Evolutionary conservation across 2,888 invertebrate species (phyloP).

Genomic region (Sabatieria punctata): DNA sequence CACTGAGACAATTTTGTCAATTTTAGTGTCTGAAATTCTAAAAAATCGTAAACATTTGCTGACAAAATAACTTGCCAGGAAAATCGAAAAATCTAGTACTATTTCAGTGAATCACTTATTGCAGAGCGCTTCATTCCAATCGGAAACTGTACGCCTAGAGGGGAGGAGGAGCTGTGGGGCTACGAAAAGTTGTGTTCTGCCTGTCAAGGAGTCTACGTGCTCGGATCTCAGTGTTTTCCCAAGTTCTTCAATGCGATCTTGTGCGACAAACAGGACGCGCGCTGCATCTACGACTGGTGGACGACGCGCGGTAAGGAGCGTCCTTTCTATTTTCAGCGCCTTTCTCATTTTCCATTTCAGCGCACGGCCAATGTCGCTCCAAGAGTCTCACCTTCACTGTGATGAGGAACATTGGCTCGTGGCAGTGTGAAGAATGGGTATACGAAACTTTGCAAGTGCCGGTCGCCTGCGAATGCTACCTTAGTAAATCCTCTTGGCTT

Average conservation of each 20-base stretch:
- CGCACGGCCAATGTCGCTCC: constrained; percentile 20
- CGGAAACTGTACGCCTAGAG: constrained; percentile 19
- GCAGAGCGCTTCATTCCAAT: constrained; percentile 19
- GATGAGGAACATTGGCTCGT: constrained; percentile 16
- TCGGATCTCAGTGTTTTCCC: constrained; percentile 21
- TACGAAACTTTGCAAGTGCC: constrained; percentile 20
- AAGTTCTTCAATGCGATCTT: constrained; percentile 21
- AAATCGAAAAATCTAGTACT: not conserved
- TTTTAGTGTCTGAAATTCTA: no score
- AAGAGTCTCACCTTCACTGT: constrained; percentile 20
- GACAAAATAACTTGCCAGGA: not conserved
- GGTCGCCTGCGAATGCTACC: constrained; percentile 21
- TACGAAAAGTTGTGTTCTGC: constrained; percentile 20
- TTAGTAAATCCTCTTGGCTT: constrained; percentile 19
- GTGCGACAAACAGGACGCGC: constrained; percentile 19
- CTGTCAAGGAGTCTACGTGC: constrained; percentile 19
- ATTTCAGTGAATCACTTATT: not conserved
- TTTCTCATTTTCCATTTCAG: constrained; percentile 11
- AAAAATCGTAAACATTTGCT: not conserved
- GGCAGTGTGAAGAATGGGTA: constrained; percentile 21
- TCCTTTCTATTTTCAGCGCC: constrained; percentile 1
- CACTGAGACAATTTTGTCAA: no score
- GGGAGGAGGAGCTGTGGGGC: constrained; percentile 16
- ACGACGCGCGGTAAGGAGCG: constrained; percentile 15
- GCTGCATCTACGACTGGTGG: constrained; percentile 21